Percentiles rank a stretch among this genome's conserved stretches.
phyloP scores from a whole-genome alignment of 1,140 invertebrate species.

The Wasmannia auropunctata region DNA sequence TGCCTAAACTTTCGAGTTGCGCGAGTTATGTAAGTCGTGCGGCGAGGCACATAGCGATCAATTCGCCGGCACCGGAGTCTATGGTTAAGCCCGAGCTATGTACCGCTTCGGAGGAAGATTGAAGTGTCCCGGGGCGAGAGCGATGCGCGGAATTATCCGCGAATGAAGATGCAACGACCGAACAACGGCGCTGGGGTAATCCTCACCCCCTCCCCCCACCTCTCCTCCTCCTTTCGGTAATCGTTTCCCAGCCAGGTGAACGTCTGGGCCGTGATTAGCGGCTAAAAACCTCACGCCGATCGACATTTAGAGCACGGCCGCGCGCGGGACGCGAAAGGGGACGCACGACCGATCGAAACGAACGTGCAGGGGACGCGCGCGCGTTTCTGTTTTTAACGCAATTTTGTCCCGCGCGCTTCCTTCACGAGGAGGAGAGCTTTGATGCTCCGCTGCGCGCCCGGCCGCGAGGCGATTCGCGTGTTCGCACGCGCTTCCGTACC shows the following conservation, averaged over 20 bases:
- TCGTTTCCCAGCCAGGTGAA: conserved; percentile 10
- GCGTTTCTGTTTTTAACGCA: conserved; percentile 48
- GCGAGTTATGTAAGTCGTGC: conserved; percentile 55
- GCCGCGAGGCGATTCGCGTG: conserved; percentile 2
- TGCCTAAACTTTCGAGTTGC: conserved; percentile 45
- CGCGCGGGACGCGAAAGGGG: neutral
- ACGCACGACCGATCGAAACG: neutral
- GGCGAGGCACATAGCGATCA: conserved; percentile 43
- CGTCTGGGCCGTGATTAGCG: conserved; percentile 48
- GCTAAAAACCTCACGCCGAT: conserved; percentile 45
- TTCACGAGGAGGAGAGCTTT: conserved; percentile 49
- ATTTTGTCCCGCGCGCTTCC: conserved; percentile 57
- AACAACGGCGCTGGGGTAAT: conserved; percentile 42
- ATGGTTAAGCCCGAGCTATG: conserved; percentile 53
- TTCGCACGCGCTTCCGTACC: conserved; percentile 57
- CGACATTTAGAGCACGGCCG: neutral
- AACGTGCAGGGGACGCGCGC: neutral
- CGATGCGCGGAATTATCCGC: conserved; percentile 45
- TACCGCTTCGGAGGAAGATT: conserved; percentile 34
- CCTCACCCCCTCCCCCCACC: neutral
- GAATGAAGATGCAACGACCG: conserved; percentile 61
- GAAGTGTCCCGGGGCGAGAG: conserved; percentile 51
- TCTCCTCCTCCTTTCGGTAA: too few relatives aligned
- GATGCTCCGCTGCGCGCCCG: conserved; percentile 48
- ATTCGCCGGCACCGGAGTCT: conserved; percentile 40